Conservation (phyloP, 2,113 vertebrate species). For the Clarias magur region DNA sequence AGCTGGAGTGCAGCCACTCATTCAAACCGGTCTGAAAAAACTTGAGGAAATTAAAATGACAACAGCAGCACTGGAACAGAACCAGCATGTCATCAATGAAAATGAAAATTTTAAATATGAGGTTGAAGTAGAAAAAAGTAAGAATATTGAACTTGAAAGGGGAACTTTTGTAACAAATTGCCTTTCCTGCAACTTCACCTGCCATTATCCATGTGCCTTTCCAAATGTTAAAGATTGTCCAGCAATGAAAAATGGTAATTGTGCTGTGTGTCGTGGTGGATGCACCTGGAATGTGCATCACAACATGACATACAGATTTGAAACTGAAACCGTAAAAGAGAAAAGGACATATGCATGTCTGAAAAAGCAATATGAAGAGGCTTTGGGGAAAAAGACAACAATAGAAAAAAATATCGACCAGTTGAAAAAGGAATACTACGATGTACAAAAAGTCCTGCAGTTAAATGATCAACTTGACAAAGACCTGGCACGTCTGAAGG, state of each 20-base stretch:
- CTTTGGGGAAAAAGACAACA: conserved; percentile 30
- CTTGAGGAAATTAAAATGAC: conserved; percentile 8
- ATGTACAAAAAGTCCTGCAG: conserved; percentile 10
- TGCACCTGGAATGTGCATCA: conserved; percentile 39
- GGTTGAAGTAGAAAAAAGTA: not conserved
- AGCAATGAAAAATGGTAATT: conserved; percentile 39
- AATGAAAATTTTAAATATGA: conserved; percentile 53
- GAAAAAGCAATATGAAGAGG: conserved; percentile 43
- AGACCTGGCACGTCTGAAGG: conserved; percentile 31
- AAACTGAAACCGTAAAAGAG: not conserved
- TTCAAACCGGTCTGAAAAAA: conserved; percentile 43
- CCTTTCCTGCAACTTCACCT: conserved; percentile 7
- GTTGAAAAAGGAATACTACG: conserved; percentile 6
- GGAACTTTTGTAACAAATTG: conserved; percentile 11
- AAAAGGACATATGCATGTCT: conserved; percentile 34
- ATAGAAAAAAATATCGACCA: not conserved
- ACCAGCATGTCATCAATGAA: conserved; percentile 43
- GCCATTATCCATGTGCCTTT: rapidly evolving
- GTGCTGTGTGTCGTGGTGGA: conserved; percentile 37
- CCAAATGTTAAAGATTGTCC: not conserved
- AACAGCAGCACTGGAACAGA: not conserved
- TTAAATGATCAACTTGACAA: not conserved
- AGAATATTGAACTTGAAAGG: not conserved
- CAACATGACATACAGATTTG: conserved; percentile 15
- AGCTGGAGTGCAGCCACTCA: conserved; percentile 17